These are phyloP conservation scores for Panthera tigris DNA, from an alignment of 2,113 vertebrate genomes.

Conservation along the genomic window DNA sequence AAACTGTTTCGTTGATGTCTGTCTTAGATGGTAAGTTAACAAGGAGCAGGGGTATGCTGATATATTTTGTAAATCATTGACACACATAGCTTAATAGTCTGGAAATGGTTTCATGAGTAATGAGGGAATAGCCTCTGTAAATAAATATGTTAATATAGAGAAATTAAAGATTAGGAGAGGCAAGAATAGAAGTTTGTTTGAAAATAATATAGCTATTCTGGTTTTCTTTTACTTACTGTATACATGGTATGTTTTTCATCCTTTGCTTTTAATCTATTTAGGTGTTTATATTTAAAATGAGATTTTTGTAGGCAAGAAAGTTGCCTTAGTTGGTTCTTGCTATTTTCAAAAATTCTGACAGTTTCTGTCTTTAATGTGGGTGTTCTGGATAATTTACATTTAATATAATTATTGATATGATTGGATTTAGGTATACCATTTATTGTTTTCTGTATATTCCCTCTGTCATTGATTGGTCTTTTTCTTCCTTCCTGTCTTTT, in stretches of 20 bases:
- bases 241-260: neutral
- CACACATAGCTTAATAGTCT: neutral
- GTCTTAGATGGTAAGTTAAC: neutral
- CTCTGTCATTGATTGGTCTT: neutral
- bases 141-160: neutral
- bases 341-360: conserved; percentile 42
- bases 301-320: neutral
- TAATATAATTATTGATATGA: neutral
- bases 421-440: neutral
- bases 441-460: neutral
- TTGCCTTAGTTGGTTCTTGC: neutral
- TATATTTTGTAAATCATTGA: neutral
- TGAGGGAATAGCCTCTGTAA: neutral
- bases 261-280: conserved; percentile 10
- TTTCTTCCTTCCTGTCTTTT: neutral
- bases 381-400: neutral
- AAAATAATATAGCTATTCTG: neutral
- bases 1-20: neutral
- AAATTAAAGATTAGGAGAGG: neutral
- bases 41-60: neutral
- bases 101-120: neutral
- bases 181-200: neutral
- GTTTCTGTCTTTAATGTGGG: neutral
- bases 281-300: conserved; percentile 40
- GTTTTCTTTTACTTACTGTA: conserved; percentile 45